Conservation (phyloP, 2,888 invertebrate species). For the Operophtera brumata region DNA sequence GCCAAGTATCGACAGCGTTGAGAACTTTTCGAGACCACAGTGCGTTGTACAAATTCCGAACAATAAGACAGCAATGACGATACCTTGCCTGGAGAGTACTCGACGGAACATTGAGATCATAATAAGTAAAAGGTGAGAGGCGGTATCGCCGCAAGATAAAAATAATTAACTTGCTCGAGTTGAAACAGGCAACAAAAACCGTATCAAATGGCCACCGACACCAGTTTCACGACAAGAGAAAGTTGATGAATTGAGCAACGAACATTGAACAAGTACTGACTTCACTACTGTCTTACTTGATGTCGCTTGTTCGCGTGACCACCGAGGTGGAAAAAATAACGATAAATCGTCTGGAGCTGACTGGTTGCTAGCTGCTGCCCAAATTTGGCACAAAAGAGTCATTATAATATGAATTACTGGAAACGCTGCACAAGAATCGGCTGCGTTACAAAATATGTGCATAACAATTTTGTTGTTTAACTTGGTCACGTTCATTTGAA, state of each 20-base stretch:
- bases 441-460: conserved; percentile 4
- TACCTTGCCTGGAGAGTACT: not conserved
- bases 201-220: conserved; percentile 37
- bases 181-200: conserved; percentile 32
- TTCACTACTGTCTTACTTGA: conserved; percentile 31
- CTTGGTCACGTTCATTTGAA: not conserved
- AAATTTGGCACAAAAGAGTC: conserved; percentile 19
- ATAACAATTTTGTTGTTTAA: not conserved
- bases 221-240: conserved; percentile 42
- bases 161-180: conserved; percentile 32
- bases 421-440: conserved; percentile 2
- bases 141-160: conserved; percentile 18
- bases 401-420: conserved; percentile 15
- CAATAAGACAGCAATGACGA: conserved; percentile 44
- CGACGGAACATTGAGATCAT: conserved; percentile 9
- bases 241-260: conserved; percentile 42
- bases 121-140: conserved; percentile 21
- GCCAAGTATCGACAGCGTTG: conserved; percentile 51
- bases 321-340: conserved; percentile 34
- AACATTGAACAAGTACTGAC: conserved; percentile 35
- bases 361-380: conserved; percentile 14
- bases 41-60: conserved; percentile 46
- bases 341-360: conserved; percentile 28
- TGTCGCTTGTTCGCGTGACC: conserved; percentile 34
- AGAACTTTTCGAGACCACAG: conserved; percentile 52